Conservation (phyloP, 2,113 vertebrate species). For the Gulo gulo region DNA sequence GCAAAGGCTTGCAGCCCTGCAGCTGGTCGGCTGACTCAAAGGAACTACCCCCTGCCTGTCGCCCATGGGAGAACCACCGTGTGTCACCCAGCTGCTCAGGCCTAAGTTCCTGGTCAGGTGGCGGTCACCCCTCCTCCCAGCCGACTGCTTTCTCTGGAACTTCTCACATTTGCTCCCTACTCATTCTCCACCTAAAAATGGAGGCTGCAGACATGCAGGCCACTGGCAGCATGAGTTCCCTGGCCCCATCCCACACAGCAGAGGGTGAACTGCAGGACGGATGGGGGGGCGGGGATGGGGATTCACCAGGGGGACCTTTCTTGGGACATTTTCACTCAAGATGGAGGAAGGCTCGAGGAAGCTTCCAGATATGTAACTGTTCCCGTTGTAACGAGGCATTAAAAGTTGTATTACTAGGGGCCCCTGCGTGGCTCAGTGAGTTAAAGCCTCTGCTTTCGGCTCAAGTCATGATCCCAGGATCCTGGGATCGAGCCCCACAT, state of each 20-base stretch:
- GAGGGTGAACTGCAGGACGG: not conserved
- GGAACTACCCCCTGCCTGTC: too few relatives aligned
- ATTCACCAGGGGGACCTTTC: not conserved
- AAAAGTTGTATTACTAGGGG: rapidly evolving
- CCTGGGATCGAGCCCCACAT: too few relatives aligned
- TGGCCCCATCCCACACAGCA: not conserved
- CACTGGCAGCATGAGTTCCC: rapidly evolving
- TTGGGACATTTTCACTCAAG: not conserved
- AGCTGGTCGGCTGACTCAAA: rapidly evolving
- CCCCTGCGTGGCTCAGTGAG: too few relatives aligned
- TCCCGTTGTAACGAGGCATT: not conserved
- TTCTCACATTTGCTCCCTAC: not conserved
- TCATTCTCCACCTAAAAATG: not conserved
- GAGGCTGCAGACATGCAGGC: not conserved
- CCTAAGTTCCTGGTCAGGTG: rapidly evolving
- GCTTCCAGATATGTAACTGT: not conserved
- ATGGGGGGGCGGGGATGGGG: not conserved
- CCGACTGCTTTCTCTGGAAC: not conserved
- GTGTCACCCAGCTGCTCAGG: not conserved
- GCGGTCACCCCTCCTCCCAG: not conserved
- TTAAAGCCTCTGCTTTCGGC: too few relatives aligned
- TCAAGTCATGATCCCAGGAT: too few relatives aligned
- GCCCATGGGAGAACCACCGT: rapidly evolving
- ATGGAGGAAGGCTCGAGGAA: not conserved
- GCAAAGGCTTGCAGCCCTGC: not conserved